Evolutionary conservation across 1,140 invertebrate species (phyloP), one percentile per base, ranked within the genome.

Genomic region (Panonychus citri): DNA sequence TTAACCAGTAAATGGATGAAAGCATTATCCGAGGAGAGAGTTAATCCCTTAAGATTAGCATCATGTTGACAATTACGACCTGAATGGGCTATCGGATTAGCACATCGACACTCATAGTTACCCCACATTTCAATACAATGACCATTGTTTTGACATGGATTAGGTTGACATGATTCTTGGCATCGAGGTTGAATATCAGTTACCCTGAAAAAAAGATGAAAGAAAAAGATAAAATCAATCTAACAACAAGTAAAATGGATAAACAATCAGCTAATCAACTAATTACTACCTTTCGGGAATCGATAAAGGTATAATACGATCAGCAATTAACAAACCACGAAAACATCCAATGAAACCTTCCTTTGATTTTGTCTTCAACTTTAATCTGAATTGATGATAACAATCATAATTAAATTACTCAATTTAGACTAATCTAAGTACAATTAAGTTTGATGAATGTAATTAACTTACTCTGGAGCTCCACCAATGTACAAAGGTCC

Each of bases 341-440:
- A 93, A 87, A 67, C 88, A 94, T 10, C 88, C 88, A 61, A 90
- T 88, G 21, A 93, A 74, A 8, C 87, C 87, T 72, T 86, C 81
- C 55, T 79, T 78, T 3, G 85, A 82, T n/a, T 25, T 27, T 10
- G 10, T 25, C 2, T 25, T 27, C 2, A 26, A 25, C 25, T 28
- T 51, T 51, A 25, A 51, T 15, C 49, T 56, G 25, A 50, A 28
- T 37, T 34, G 17, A 57, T 28, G 61, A 57, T 55, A 59, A 63
- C 72, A 63, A 59, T 59, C 50, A 50, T 57, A 24, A 25, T 34
- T 39, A 53, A 1, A 37, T 37, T 26, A 26, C 15, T 51, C n/a
- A n/a, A n/a, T n/a, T n/a, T n/a, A n/a, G n/a, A n/a, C n/a, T n/a
- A n/a, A n/a, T n/a, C n/a, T n/a, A n/a, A n/a, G n/a, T n/a, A n/a